phyloP scores from a whole-genome alignment of 2,888 invertebrate genomes.

The Hydroisotoma schaefferi region DNA sequence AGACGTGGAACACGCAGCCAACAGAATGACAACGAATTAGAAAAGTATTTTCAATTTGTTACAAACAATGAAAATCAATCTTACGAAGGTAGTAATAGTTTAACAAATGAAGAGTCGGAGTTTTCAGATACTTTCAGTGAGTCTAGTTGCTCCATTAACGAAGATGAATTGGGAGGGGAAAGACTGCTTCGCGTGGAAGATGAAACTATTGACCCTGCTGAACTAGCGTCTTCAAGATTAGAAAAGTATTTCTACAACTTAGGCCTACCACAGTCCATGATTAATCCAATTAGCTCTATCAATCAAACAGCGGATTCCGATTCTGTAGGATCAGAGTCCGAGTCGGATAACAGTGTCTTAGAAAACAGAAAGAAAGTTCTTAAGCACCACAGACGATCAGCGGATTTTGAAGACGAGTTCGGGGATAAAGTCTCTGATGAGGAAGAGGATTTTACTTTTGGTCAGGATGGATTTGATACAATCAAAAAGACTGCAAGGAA shows the following conservation, averaged over 20 bases:
- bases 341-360: slow-evolving; percentile 45
- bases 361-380: slow-evolving; percentile 43
- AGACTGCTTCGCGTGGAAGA: slow-evolving; percentile 53
- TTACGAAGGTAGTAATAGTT: slow-evolving; percentile 39
- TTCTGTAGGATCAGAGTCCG: slow-evolving; percentile 47
- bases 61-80: slow-evolving; percentile 52
- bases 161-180: slow-evolving; percentile 29
- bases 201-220: slow-evolving; percentile 61
- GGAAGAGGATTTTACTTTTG: slow-evolving; percentile 47
- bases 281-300: slow-evolving; percentile 33
- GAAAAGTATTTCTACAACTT: slow-evolving; percentile 76
- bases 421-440: slow-evolving; percentile 41
- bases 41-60: slow-evolving; percentile 86
- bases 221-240: slow-evolving; percentile 75
- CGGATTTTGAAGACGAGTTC: slow-evolving; percentile 45
- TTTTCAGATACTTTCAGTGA: slow-evolving; percentile 57
- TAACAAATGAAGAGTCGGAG: slow-evolving; percentile 51
- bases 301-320: slow-evolving; percentile 38
- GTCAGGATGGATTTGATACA: slow-evolving; percentile 48
- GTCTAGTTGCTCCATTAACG: slow-evolving; percentile 52
- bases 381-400: slow-evolving; percentile 46
- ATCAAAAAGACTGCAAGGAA: slow-evolving; percentile 45
- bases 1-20: slow-evolving; percentile 25
- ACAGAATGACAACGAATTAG: slow-evolving; percentile 58
- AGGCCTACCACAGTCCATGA: slow-evolving; percentile 39